Base-by-base conservation (phyloP, 2,797 vertebrate genomes). In the Argentina silus region DNA sequence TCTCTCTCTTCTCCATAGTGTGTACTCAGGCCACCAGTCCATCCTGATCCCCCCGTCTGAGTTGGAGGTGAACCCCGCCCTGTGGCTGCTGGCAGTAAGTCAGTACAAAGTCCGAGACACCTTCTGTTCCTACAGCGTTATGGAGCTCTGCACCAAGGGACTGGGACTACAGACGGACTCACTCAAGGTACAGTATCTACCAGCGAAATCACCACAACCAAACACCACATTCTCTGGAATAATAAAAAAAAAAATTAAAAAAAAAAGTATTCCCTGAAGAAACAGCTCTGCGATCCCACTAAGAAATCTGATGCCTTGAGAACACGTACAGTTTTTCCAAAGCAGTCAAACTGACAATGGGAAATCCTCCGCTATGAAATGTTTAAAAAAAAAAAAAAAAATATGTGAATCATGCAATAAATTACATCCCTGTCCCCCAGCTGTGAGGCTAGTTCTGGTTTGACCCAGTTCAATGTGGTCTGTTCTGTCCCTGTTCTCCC, bases 91-190 rank as follows among this genome's bases (percentile, higher is more conserved):
- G 76, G 97, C 97, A 0, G 97, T 99, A 91, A 99, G 98, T 92
- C 98, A 99, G 93, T 96, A 98, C 90, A 95, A 96, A 90, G 97
- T 99, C 81, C 93, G 98, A 76, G 98, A 99, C 92, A 99, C 98
- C 7, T 99, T 99, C 91, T 99, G 98, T 78, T 99, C 98, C 77
- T 99, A 99, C 90, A 98, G 96, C 0, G 98, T 99, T 85, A 99
- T 99, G 97, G 97, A 99, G 90, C 96, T 99, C 45, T 99, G 97
- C 90, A 99, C 98, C 90, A 99, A 98, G 91, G 98, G 97, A 4
- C 96, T 99, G 1, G 98, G 98, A 69, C 95, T 97, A 0, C 98
- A 99, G 91, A 99, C 98, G 0, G 98, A 99, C 75, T 96, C 96
- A 0, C 94, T 99, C 77, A 99, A 98, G 97, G 98, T 99, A 90